phyloP scores from a whole-genome alignment of 2,797 vertebrate species.

The Pseudocheirus occidentalis region DNA sequence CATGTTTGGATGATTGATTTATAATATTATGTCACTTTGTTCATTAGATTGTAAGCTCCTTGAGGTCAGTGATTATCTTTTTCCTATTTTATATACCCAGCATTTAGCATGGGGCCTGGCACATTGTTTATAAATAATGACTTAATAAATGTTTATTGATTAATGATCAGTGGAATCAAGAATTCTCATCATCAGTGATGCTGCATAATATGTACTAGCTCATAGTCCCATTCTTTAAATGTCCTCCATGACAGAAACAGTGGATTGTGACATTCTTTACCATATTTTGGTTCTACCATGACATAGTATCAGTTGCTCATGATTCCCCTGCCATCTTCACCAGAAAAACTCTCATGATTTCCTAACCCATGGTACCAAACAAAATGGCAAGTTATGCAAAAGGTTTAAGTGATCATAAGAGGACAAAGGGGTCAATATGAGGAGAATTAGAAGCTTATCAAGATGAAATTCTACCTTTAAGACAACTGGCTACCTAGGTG shows the following conservation, averaged over 20 bases:
- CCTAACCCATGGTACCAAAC: neutral
- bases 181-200: neutral
- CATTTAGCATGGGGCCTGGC: neutral
- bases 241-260: neutral
- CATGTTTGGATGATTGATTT: neutral
- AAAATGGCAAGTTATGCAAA: neutral
- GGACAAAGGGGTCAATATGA: neutral
- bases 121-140: neutral
- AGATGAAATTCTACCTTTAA: neutral
- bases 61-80: neutral
- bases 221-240: neutral
- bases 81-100: neutral
- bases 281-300: neutral
- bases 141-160: neutral
- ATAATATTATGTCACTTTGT: neutral
- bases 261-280: neutral
- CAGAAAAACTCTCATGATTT: neutral
- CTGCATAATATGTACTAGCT: neutral
- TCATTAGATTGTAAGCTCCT: neutral
- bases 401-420: neutral
- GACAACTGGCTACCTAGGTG: neutral
- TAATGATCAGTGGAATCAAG: neutral
- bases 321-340: neutral
- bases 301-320: neutral
- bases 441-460: neutral